A percentile compares a stretch with the other conserved stretches of the same genome.
These are phyloP conservation scores for Sminthopsis crassicaudata DNA, from an alignment of 2,113 vertebrate species.

Conservation along the genomic window DNA sequence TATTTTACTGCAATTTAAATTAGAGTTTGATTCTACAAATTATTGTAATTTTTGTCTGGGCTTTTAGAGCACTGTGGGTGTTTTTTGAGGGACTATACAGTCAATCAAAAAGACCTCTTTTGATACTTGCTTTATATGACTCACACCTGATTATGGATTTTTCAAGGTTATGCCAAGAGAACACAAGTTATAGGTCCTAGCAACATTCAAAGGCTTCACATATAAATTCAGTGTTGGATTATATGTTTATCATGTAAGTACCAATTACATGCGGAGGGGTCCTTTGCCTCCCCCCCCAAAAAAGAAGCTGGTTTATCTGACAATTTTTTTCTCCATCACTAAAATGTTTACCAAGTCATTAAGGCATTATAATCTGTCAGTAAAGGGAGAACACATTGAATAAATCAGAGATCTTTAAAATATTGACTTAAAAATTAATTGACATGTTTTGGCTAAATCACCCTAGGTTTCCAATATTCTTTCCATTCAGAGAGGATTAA, in stretches of 20 bases:
- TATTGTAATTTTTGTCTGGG: background rate
- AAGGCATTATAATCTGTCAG: background rate
- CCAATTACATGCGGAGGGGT: background rate
- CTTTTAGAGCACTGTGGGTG: background rate
- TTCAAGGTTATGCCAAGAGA: background rate
- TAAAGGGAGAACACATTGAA: background rate
- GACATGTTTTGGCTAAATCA: background rate
- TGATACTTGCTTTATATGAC: background rate
- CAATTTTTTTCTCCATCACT: background rate
- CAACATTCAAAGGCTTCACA: background rate
- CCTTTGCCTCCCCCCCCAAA: background rate
- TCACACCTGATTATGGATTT: background rate
- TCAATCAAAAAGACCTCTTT: background rate
- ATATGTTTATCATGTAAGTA: background rate
- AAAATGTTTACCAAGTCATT: background rate
- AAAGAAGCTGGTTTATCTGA: background rate
- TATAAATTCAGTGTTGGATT: background rate
- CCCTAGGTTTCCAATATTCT: background rate
- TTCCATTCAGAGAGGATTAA: constrained; percentile 33
- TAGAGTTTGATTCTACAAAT: background rate
- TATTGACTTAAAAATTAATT: background rate
- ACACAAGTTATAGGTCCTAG: background rate
- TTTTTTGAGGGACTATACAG: background rate
- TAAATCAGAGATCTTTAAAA: background rate
- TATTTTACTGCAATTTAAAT: background rate